Evolutionary conservation across 2,888 invertebrate genomes (phyloP).

Genomic region (Pachymerium ferrugineum): DNA sequence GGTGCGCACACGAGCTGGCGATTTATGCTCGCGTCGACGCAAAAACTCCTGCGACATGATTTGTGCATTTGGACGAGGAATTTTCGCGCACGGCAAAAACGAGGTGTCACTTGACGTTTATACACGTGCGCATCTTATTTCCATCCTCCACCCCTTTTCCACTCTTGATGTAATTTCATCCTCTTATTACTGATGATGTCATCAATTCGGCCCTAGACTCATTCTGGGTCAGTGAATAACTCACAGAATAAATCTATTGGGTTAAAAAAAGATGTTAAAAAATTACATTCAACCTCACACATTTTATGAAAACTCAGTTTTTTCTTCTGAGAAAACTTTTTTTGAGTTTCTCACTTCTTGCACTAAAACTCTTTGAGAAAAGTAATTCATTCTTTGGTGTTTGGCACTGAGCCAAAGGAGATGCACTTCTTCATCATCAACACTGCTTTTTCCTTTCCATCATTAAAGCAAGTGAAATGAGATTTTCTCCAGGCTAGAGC

Average conservation of each 20-base stretch:
- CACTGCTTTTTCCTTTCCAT: not conserved
- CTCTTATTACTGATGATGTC: no score
- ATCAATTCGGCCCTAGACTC: no score
- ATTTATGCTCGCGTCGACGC: conserved; percentile 3
- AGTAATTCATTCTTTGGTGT: not conserved
- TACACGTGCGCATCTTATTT: not conserved
- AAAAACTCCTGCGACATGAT: not conserved
- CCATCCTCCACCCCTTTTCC: not conserved
- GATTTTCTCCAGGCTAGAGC: conserved; percentile 1
- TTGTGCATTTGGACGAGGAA: conserved; percentile 8
- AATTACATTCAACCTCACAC: no score
- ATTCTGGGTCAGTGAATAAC: no score
- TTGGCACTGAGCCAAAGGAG: not conserved
- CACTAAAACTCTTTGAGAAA: not conserved
- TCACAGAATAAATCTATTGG: no score
- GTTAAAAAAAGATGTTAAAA: no score
- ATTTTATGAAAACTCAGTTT: no score
- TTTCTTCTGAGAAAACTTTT: no score
- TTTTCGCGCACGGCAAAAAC: not conserved
- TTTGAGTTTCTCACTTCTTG: no score
- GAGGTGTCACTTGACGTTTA: not conserved
- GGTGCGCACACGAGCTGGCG: not conserved
- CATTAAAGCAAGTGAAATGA: conserved; percentile 2
- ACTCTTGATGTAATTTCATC: no score
- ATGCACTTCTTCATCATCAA: conserved; percentile 1